These are phyloP conservation scores for Labrus mixtus DNA, from an alignment of 2,113 vertebrate genomes.

Conservation along the genomic window DNA sequence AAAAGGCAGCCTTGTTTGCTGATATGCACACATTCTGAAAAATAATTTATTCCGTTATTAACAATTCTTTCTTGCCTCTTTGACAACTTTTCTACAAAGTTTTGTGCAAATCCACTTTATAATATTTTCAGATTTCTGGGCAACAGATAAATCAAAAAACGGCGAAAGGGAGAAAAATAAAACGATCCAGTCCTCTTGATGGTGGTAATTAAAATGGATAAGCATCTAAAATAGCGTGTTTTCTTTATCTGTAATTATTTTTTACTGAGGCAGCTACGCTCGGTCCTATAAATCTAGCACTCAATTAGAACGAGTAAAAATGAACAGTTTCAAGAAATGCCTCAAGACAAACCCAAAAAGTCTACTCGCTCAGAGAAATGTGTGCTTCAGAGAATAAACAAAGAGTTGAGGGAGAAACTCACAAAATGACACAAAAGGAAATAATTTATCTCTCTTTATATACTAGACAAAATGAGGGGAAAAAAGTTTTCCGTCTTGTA, in stretches of 20 bases:
- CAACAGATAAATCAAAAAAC: constrained; percentile 17
- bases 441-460: constrained; percentile 4
- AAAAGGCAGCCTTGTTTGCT: background rate
- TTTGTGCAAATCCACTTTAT: background rate
- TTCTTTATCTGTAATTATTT: constrained; percentile 38
- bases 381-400: constrained; percentile 8
- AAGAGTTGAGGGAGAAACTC: constrained; percentile 1
- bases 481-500: constrained; percentile 41
- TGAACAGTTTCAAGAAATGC: constrained; percentile 7
- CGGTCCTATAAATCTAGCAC: constrained; percentile 8
- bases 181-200: constrained; percentile 25
- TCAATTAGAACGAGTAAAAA: constrained; percentile 6
- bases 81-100: constrained; percentile 7
- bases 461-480: constrained; percentile 30
- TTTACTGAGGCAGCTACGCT: constrained; percentile 13
- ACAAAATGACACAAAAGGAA: constrained; percentile 12
- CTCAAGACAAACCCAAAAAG: constrained; percentile 21
- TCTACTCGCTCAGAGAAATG: background rate
- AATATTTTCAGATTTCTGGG: constrained; percentile 4
- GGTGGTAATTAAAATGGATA: constrained; percentile 50
- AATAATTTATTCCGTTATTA: background rate
- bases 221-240: constrained; percentile 36
- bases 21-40: background rate
- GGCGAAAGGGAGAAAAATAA: constrained; percentile 7
- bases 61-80: background rate